Evolutionary conservation across 2,888 invertebrate genomes (phyloP), one percentile per base, ranked within the genome.

Genomic region (Nephrocerus scutellatus): DNA sequence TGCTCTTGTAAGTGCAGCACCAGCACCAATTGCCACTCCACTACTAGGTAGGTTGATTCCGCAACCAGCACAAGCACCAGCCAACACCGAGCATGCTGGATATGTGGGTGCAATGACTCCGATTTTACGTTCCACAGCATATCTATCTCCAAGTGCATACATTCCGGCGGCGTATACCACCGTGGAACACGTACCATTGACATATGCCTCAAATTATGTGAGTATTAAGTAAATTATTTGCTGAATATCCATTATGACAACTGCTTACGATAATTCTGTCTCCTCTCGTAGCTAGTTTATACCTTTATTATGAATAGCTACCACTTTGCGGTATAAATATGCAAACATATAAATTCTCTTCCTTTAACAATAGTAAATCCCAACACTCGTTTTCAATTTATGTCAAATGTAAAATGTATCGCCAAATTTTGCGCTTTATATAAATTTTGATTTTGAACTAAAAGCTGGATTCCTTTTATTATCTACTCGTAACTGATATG

Each of bases 1-100:
- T 39, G 21, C 4, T 9, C 3, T 14, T 46, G 20, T 33, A 53
- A 71, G 72, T 73, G 18, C 8, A 23, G 34, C 12, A 28, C 33
- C 10, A 33, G 43, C 10, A 32, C 30, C 46, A 8, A 45, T 47
- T n/a, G 56, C 48, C 14, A 54, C 52, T 46, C 63, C 70, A 6
- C 39, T 55, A 6, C 22, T 55, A 26, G 54, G 46, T 6, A 49
- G 40, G 36, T 38, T 52, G 32, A 29, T 45, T 13, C 53, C 55
- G 10, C 52, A 52, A 21, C 55, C 54, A 12, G 36, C 48, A 0
- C 24, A 45, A 38, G 53, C 55, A 21, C 55, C 55, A n/a, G 53
- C 55, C 8, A 49, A 44, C 18, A 55, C 55, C 4, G 49, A 51
- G 33, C 55, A 55, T 41, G 53, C 56, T 14, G 50, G 47, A 8